A percentile compares a stretch with the other conserved stretches of the same genome.
Conservation (phyloP, 2,113 vertebrate genomes). For the Tamias sibiricus region DNA sequence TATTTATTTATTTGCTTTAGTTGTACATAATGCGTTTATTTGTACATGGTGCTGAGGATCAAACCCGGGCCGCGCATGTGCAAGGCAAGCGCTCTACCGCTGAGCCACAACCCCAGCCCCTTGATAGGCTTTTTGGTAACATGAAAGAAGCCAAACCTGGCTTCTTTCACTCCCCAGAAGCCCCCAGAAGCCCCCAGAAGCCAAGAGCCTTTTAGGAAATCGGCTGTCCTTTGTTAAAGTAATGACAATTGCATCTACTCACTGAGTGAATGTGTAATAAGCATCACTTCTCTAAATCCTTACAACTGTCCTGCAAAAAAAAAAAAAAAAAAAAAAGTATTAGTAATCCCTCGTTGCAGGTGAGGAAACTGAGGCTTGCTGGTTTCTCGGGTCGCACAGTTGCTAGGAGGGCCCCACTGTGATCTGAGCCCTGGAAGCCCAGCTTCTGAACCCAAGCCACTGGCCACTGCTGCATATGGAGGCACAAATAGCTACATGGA, state of each 20-base stretch:
- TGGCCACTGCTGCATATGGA: not conserved
- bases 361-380: not conserved
- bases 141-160: not conserved
- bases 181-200: not conserved
- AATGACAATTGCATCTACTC: not conserved
- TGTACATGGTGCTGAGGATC: too few relatives aligned
- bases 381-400: not conserved
- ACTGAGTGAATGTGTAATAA: not conserved
- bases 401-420: not conserved
- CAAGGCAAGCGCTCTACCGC: too few relatives aligned
- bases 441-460: not conserved
- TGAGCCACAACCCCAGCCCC: too few relatives aligned
- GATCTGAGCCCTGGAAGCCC: not conserved
- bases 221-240: slow-evolving; percentile 19
- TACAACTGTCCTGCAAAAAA: not conserved
- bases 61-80: too few relatives aligned
- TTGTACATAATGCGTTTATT: too few relatives aligned
- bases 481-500: not conserved
- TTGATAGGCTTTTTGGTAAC: not conserved
- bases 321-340: too few relatives aligned
- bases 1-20: too few relatives aligned
- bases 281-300: not conserved
- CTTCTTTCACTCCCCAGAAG: slow-evolving; percentile 5
- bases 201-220: not conserved
- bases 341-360: not conserved